phyloP scores from a whole-genome alignment of 2,797 vertebrate genomes.

The Siniperca undulata region DNA sequence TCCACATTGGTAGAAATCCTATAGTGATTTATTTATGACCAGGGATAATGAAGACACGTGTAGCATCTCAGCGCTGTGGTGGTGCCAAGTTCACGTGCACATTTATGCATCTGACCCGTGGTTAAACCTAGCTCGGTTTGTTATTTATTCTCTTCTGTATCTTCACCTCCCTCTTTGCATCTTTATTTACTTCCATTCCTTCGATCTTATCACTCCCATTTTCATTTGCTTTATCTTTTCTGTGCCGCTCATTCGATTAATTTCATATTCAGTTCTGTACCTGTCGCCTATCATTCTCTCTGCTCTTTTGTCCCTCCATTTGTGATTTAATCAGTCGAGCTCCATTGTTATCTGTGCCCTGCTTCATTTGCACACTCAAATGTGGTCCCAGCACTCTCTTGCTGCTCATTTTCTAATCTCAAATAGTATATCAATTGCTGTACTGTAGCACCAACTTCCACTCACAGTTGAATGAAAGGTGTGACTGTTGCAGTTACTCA shows the following conservation, averaged over 20 bases:
- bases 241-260: constrained; percentile 3
- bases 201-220: constrained; percentile 4
- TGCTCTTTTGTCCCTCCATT: constrained; percentile 35
- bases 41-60: constrained; percentile 52
- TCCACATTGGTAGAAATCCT: constrained; percentile 25
- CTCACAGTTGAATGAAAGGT: not conserved
- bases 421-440: not conserved
- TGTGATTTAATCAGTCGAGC: constrained; percentile 47
- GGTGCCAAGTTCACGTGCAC: constrained; percentile 12
- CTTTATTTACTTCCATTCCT: constrained; percentile 7
- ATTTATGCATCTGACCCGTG: constrained; percentile 17
- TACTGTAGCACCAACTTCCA: not conserved
- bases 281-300: not conserved
- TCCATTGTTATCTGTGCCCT: constrained; percentile 26
- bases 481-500: not conserved
- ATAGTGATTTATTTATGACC: constrained; percentile 65
- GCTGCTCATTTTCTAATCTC: constrained; percentile 24
- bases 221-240: not conserved
- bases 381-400: not conserved
- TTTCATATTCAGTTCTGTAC: not conserved
- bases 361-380: constrained; percentile 18
- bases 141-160: not conserved
- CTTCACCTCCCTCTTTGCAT: not conserved
- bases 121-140: constrained; percentile 23
- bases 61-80: not conserved